Conservation (phyloP, 2,888 invertebrate genomes). For the Spilosoma lubricipeda region DNA sequence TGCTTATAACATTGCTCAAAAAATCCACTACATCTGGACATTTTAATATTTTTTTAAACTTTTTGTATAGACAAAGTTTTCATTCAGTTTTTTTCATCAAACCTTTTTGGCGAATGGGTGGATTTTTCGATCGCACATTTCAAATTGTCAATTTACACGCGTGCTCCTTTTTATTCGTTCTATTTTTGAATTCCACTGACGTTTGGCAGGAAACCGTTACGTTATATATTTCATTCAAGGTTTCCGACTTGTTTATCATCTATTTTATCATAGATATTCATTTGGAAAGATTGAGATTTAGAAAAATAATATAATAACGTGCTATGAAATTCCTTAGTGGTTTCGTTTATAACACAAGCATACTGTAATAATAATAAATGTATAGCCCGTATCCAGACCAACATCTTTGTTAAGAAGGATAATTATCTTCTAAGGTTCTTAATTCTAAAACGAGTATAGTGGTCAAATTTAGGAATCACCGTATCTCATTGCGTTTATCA, state of each 20-base stretch:
- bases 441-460: too few species aligned
- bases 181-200: conserved; percentile 32
- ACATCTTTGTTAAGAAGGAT: too few species aligned
- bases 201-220: conserved; percentile 26
- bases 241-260: conserved; percentile 22
- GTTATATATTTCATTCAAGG: conserved; percentile 38
- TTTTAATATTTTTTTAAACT: not conserved
- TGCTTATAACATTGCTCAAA: too few species aligned
- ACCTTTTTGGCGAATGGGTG: not conserved
- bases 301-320: conserved; percentile 13
- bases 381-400: too few species aligned
- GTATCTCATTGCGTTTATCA: too few species aligned
- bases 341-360: not conserved
- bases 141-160: not conserved
- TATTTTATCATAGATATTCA: conserved; percentile 29
- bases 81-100: not conserved
- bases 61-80: not conserved
- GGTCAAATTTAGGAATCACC: too few species aligned
- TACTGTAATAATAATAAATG: not conserved
- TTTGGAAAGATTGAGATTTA: conserved; percentile 26
- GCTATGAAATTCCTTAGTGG: not conserved
- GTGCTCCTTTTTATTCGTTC: conserved; percentile 23
- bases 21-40: too few species aligned
- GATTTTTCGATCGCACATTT: not conserved
- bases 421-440: too few species aligned